Evolutionary conservation across 2,888 invertebrate species (phyloP), one percentile per base, ranked within the genome.

Genomic region (Brassicogethes aeneus): DNA sequence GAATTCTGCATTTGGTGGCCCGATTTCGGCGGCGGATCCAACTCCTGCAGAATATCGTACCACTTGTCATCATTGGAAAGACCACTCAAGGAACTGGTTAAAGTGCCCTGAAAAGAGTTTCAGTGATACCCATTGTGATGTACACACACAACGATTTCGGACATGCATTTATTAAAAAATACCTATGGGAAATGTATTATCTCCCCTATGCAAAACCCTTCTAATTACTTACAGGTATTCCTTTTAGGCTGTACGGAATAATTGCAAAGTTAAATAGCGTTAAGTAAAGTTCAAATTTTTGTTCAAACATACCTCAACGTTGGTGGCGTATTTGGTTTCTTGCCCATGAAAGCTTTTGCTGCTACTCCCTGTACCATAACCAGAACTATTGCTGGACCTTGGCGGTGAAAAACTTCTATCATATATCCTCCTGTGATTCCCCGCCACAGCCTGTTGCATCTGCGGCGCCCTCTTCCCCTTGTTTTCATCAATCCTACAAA

Each of bases 351-450:
- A 69, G 15, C 66, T 66, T 49, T 68, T 68, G 50, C 66, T 67
- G 45, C 77, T 76, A 32, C 77, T 77, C 64, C 86, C 87, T 3
- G 88, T 88, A 42, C 87, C 87, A 62, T 89, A 89, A 2, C 87
- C 87, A 29, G 86, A 86, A 70, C 85, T 86, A 62, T 84, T 85
- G 56, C 68, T 67, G 46, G 87, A 82, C 56, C 86, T 76, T 38
- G 87, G 87, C 36, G 88, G 87, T 34, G 81, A 80, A 66, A 84
- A 69, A 52, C 82, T 82, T 44, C 85, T 72, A 59, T 85, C 85
- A 67, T 82, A 83, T 45, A 80, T 74, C 56, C 79, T 75, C 37
- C 83, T 75, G 59, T 82, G 80, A 5, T 8, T 73, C 50, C 74
- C 74, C 23, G 75, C 72, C 3, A 74, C 76, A 60, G 74, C 71